These are phyloP conservation scores for Aphelinus certus DNA, from an alignment of 1,140 invertebrate genomes.

Conservation along the genomic window DNA sequence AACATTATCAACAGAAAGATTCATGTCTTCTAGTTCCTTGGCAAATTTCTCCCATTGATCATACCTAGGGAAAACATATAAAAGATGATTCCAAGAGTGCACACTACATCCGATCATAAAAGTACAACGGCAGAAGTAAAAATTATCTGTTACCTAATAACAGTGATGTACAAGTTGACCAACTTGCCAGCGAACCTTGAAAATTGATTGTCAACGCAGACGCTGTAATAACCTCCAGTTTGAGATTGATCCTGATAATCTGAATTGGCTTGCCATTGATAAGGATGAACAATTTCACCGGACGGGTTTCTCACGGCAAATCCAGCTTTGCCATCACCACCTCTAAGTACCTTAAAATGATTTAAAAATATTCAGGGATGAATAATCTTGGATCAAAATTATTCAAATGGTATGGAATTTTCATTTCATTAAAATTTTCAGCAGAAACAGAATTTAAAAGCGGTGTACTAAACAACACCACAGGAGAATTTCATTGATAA, in stretches of 20 bases:
- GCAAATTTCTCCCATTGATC: conserved; percentile 94
- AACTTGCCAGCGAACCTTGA: conserved; percentile 91
- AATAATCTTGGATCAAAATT: no score
- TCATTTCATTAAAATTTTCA: no score
- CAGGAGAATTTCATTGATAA: no score
- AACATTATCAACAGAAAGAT: conserved; percentile 90
- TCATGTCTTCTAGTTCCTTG: conserved; percentile 87
- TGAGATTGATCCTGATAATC: conserved; percentile 87
- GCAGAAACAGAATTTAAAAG: no score
- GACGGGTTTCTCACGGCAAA: conserved; percentile 89
- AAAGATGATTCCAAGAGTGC: background rate
- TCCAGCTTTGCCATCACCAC: conserved; percentile 91
- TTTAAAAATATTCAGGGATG: no score
- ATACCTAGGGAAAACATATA: conserved; percentile 67
- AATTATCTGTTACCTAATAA: conserved; percentile 73
- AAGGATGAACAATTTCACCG: conserved; percentile 85
- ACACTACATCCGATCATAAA: no score
- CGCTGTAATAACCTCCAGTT: conserved; percentile 87
- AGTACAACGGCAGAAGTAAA: background rate
- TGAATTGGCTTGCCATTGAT: conserved; percentile 86
- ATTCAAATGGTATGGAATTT: no score
- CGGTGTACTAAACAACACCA: no score
- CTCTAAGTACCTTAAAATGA: conserved; percentile 76
- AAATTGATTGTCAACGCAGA: conserved; percentile 96
- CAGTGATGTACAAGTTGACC: conserved; percentile 92